phyloP scores from a whole-genome alignment of 2,113 vertebrate genomes.

The Tragulus kanchil region DNA sequence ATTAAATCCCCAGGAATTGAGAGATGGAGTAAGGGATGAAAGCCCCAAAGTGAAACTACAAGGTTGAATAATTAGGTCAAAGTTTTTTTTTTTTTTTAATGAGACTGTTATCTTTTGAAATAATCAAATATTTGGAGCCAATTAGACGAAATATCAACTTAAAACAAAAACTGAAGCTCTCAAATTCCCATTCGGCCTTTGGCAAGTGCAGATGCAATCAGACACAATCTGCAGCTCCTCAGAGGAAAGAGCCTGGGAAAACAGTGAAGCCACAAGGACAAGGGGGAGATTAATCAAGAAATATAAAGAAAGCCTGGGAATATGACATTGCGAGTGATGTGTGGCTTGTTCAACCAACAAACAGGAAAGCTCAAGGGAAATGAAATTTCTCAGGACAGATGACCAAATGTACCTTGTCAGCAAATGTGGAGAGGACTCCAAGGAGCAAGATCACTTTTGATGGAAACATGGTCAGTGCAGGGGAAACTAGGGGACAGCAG shows the following conservation, averaged over 20 bases:
- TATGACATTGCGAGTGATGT: conserved; percentile 60
- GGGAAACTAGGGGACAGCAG: background rate
- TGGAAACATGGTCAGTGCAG: background rate
- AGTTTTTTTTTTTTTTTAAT: background rate
- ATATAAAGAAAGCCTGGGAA: conserved; percentile 58
- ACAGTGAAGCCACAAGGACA: conserved; percentile 37
- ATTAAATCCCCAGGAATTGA: background rate
- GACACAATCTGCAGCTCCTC: conserved; percentile 42
- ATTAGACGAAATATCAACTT: conserved; percentile 50
- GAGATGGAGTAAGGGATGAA: background rate
- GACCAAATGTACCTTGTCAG: conserved; percentile 49
- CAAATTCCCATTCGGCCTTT: conserved; percentile 52
- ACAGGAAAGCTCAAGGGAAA: conserved; percentile 67
- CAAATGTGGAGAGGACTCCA: conserved; percentile 26
- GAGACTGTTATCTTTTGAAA: conserved; percentile 21
- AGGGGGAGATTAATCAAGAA: conserved; percentile 63
- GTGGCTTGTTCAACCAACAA: conserved; percentile 71
- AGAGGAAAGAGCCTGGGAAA: conserved; percentile 33
- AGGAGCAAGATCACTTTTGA: conserved; percentile 52
- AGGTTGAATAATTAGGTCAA: conserved; percentile 35
- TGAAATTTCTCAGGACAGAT: conserved; percentile 65
- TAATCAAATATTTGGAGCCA: conserved; percentile 58
- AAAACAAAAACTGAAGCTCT: background rate
- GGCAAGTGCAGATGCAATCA: conserved; percentile 45
- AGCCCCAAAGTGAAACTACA: background rate